Evolutionary conservation across 2,797 vertebrate species (phyloP).

Genomic region (Labeo calbasu): DNA sequence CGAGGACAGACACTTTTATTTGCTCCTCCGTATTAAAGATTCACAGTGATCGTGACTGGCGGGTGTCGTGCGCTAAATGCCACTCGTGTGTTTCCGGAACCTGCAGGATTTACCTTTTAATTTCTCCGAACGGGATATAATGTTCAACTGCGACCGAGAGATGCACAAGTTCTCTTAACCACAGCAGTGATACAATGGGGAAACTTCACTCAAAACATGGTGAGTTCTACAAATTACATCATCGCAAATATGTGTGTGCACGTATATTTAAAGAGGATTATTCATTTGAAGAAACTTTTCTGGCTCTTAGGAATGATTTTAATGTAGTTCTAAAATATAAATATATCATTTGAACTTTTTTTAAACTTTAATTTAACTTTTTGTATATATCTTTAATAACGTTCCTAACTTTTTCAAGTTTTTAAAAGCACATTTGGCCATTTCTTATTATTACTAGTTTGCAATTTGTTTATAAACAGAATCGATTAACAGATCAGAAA

Average conservation of each 20-base stretch:
- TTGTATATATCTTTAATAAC: not conserved
- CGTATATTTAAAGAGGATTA: not conserved
- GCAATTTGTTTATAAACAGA: not conserved
- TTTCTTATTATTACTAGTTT: not conserved
- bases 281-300: not conserved
- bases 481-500: not conserved
- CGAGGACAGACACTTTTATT: not conserved
- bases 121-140: conserved; percentile 60
- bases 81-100: not conserved
- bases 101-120: not conserved
- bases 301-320: not conserved
- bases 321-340: not conserved
- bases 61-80: not conserved
- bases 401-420: not conserved
- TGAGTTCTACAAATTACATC: conserved; percentile 61
- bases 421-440: not conserved
- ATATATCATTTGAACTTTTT: not conserved
- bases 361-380: not conserved
- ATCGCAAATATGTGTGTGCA: not conserved
- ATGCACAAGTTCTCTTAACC: conserved; percentile 6
- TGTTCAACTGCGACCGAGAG: conserved; percentile 67
- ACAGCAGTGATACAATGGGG: conserved; percentile 72
- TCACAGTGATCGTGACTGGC: not conserved
- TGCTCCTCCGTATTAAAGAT: not conserved
- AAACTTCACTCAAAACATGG: conserved; percentile 86